Conservation (phyloP, 1,140 invertebrate species). For the Platorchestia sp. region DNA sequence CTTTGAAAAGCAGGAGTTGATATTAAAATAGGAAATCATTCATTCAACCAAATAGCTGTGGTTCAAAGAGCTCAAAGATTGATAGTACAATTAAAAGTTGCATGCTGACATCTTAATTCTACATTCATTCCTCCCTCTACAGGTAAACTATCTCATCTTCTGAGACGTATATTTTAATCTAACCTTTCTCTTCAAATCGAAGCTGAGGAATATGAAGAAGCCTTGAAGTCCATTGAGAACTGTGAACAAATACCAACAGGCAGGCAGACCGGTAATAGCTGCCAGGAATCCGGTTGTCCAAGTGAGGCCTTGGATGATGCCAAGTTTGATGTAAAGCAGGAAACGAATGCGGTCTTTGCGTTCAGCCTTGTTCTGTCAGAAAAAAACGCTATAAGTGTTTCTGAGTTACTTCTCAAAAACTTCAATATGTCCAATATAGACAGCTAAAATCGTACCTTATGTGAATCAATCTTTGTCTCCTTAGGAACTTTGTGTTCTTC, state of each 20-base stretch:
- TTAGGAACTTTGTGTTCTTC: background rate
- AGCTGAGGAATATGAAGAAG: slow-evolving; percentile 52
- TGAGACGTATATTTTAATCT: background rate
- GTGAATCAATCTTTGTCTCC: background rate
- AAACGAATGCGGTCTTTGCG: slow-evolving; percentile 69
- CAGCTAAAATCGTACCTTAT: background rate
- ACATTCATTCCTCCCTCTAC: background rate
- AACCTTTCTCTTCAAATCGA: slow-evolving; percentile 57
- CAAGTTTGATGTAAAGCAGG: slow-evolving; percentile 73
- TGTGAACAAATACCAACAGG: slow-evolving; percentile 70
- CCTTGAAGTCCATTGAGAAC: slow-evolving; percentile 70
- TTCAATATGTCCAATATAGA: background rate
- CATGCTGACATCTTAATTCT: background rate
- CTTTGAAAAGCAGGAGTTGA: background rate
- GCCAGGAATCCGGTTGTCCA: slow-evolving; percentile 73
- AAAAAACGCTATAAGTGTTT: background rate
- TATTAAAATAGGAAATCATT: background rate
- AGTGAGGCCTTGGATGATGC: slow-evolving; percentile 72
- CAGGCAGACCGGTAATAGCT: slow-evolving; percentile 64
- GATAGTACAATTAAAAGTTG: background rate
- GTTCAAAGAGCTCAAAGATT: background rate
- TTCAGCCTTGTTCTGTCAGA: background rate
- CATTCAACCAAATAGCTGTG: background rate
- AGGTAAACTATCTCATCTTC: background rate
- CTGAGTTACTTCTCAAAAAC: background rate